These are phyloP conservation scores for Brachyptera risi DNA, from an alignment of 2,888 invertebrate genomes.

Conservation along the genomic window DNA sequence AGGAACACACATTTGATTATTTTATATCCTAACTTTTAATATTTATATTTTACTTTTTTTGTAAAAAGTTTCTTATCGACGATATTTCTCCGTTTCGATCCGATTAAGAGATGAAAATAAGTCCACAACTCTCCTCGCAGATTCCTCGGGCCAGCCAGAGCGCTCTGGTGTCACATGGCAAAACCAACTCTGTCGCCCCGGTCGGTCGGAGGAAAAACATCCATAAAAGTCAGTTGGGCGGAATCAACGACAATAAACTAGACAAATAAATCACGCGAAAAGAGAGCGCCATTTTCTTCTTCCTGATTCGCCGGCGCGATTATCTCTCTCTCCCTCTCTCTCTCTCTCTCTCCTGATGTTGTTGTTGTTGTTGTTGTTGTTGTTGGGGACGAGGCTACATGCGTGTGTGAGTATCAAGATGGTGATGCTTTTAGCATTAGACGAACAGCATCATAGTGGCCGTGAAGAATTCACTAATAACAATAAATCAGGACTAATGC, in stretches of 20 bases:
- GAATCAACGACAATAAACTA: constrained; percentile 45
- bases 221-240: constrained; percentile 44
- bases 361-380: neutral
- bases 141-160: neutral
- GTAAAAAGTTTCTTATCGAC: neutral
- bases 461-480: constrained; percentile 1
- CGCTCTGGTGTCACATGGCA: constrained; percentile 3
- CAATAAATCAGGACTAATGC: neutral
- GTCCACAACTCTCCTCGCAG: constrained; percentile 16
- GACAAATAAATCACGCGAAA: constrained; percentile 42
- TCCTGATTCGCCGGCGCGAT: constrained; percentile 40
- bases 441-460: constrained; percentile 14
- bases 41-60: neutral
- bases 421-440: constrained; percentile 10
- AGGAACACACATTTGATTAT: constrained; percentile 12
- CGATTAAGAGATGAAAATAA: constrained; percentile 9
- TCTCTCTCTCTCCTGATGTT: constrained; percentile 17
- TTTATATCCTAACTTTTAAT: constrained; percentile 12
- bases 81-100: neutral
- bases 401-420: constrained; percentile 14
- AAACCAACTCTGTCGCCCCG: constrained; percentile 17
- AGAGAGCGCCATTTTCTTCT: constrained; percentile 41
- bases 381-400: too few species aligned
- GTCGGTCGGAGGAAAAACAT: constrained; percentile 38
- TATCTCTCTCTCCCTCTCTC: constrained; percentile 34